These are phyloP conservation scores for Calephelis perditalis DNA, from an alignment of 2,888 invertebrate genomes.

Conservation along the genomic window DNA sequence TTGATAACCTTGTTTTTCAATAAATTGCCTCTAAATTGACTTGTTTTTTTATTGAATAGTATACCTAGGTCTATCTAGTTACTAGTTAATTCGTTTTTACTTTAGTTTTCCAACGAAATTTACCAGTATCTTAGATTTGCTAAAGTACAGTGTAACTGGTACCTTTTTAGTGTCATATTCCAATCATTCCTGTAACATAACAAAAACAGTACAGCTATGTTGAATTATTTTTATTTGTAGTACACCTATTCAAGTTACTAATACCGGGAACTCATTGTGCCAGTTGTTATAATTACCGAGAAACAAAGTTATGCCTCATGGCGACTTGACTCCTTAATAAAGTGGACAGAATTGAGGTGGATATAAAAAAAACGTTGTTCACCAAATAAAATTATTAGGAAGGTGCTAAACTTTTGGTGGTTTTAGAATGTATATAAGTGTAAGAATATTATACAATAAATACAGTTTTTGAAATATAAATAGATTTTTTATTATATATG, in stretches of 20 bases:
- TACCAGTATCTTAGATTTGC: conserved; percentile 1
- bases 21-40: conserved; percentile 3
- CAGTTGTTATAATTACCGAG: conserved; percentile 2
- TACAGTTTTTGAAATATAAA: conserved; percentile 1
- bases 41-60: conserved; percentile 3
- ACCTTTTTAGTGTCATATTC: background rate
- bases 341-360: conserved; percentile 3
- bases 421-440: conserved; percentile 3
- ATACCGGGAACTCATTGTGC: conserved; percentile 2
- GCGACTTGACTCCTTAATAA: background rate
- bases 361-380: conserved; percentile 1
- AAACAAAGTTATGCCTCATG: conserved; percentile 3
- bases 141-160: conserved; percentile 1
- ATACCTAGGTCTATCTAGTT: conserved; percentile 3
- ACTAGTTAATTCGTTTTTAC: conserved; percentile 1
- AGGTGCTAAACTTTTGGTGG: conserved; percentile 2
- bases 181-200: conserved; percentile 1
- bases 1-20: background rate
- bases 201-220: conserved; percentile 1
- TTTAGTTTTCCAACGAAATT: background rate
- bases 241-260: conserved; percentile 3
- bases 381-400: background rate
- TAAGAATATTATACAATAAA: conserved; percentile 3
- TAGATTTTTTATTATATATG: background rate
- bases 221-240: conserved; percentile 3